Base-by-base conservation (phyloP, 37 sponge, comb jelly and placozoan genomes). In the Ephydatia muelleri region DNA sequence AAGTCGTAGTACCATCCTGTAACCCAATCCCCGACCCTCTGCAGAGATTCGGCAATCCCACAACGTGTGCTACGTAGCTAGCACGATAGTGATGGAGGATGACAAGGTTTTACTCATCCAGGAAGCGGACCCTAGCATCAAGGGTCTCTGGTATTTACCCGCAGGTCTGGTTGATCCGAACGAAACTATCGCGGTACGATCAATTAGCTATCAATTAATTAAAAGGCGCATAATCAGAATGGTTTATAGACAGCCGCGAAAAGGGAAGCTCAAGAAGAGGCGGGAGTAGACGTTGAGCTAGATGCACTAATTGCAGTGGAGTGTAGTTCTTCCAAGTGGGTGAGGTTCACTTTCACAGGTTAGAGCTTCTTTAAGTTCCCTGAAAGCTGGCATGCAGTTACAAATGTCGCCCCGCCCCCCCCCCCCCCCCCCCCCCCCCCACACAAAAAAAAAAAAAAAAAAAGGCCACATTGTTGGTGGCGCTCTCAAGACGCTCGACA, bases 391-490 rank as follows among this genome's bases (percentile, higher is more conserved):
- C n/a, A n/a, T n/a, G n/a, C n/a, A n/a, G n/a, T n/a, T n/a, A n/a
- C n/a, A 28, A 4, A 65, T 14, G 66, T 11, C 26, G 28, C 28
- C 11, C 72, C 72, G 12, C 8, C 75, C 75, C 35, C 5, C 8
- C 5, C 75, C 33, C 75, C 75, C 32, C 75, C 75, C 75, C 8
- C 75, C 66, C 66, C 66, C 66, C 67, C 68, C 68, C 38, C 70
- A 48, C 9, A 57, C 36, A 14, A 26, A 57, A 43, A 6, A 43
- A 9, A 43, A 43, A 9, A 6, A 9, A 3, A 43, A 6, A 28
- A 27, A 48, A 85, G 95, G 95, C 25, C 65, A 86, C 9, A 39
- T 89, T 0, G 49, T 70, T 34, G 97, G 97, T 28, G 97, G 97
- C 9, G 57, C 31, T 36, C 85, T 97, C 70, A 97, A 94, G 93